Base-by-base conservation (phyloP, 2,113 vertebrate species). In the Bufo gargarizans region DNA sequence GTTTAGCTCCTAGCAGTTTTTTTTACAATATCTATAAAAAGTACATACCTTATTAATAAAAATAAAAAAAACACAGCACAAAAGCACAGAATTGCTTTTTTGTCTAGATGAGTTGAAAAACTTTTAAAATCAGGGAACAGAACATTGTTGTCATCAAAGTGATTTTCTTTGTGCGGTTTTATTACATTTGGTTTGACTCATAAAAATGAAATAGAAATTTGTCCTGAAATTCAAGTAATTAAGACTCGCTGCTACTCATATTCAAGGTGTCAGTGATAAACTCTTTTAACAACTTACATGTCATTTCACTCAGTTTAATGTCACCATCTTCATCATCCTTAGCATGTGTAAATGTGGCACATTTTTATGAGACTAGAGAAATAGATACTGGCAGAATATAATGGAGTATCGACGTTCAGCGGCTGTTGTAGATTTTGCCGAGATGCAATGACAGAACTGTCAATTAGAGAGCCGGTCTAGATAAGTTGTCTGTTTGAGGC, bases 371-470 rank as follows among this genome's bases (percentile, higher is more conserved):
- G 59, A 65, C 43, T 65, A 65, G 80, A 82, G 19, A 65, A n/a
- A 82, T 49, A 13, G 33, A 47, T 49, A 47, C 14, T 63, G 58
- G 58, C 80, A 82, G 80, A 65, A 80, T 49, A 65, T 49, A 82
- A 49, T 16, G 50, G 80, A 65, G 43, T 11, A 65, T 65, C 55
- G 55, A 50, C 58, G 55, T 43, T 43, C 59, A 82, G 59, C 80
- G 65, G 80, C 33, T 49, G 45, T n/a, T 20, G n/a, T 65, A 82
- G 16, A 49, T 65, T 82, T 65, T 65, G 22, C 56, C 8, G 4
- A 43, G 22, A 50, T 82, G 79, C 33, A 19, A 58, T 59, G 79
- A 81, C 79, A 59, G 79, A 45, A 5, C 33, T 81, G 80, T 82
- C 59, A 82, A 82, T 82, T 82, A 82, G 80, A 65, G 17, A 20